phyloP scores from a whole-genome alignment of 2,888 invertebrate species.

The Athetis lepigone region DNA sequence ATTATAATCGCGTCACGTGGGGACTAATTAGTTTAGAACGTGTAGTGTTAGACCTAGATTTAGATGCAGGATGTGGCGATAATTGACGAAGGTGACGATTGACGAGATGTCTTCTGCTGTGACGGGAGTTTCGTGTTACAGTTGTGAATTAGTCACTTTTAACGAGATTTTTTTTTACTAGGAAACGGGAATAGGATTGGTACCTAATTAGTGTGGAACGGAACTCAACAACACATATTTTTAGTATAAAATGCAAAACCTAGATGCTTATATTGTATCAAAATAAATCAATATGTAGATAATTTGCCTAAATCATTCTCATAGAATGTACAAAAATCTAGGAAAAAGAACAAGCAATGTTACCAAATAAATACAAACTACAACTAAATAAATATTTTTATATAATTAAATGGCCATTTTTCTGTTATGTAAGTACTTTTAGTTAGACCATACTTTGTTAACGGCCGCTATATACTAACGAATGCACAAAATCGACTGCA shows the following conservation, averaged over 20 bases:
- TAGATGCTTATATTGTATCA: background rate
- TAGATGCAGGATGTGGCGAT: conserved; percentile 27
- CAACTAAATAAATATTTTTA: too few relatives aligned
- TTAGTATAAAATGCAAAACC: background rate
- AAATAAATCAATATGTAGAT: background rate
- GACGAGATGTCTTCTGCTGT: conserved; percentile 28
- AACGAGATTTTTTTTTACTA: background rate
- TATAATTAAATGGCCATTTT: too few relatives aligned
- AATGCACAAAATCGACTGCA: conserved; percentile 5
- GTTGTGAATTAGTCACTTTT: background rate
- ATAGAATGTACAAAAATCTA: background rate
- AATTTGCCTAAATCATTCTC: background rate
- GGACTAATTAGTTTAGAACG: conserved; percentile 45
- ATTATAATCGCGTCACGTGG: conserved; percentile 35
- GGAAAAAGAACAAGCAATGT: too few relatives aligned
- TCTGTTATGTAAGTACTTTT: too few relatives aligned
- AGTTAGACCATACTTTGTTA: too few relatives aligned
- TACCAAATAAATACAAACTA: too few relatives aligned
- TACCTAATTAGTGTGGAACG: background rate
- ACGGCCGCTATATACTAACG: background rate
- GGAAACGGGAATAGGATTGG: background rate
- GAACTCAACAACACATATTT: background rate
- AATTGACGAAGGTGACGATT: conserved; percentile 41
- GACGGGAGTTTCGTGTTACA: conserved; percentile 25
- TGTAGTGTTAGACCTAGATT: conserved; percentile 39